A percentile compares a stretch with the other conserved stretches of the same genome.
Evolutionary conservation across 2,888 invertebrate genomes (phyloP).

Genomic region (Andrena bicolor): DNA sequence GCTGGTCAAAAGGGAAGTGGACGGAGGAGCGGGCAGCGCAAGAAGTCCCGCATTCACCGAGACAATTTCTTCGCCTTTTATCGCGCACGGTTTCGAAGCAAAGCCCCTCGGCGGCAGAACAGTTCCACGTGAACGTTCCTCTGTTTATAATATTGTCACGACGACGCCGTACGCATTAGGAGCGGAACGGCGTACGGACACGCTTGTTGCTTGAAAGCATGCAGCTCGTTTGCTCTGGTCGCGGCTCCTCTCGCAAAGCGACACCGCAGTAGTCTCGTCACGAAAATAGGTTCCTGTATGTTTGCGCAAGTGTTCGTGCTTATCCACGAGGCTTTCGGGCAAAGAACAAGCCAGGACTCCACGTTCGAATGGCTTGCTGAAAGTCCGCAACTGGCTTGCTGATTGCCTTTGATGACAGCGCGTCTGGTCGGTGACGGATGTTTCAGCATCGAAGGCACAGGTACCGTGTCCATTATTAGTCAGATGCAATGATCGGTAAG

Average conservation of each 20-base stretch:
- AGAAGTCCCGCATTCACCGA: constrained; percentile 32
- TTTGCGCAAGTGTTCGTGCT: constrained; percentile 25
- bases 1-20: not conserved
- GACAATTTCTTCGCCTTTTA: constrained; percentile 52
- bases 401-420: constrained; percentile 3
- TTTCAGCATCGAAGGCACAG: too few species aligned
- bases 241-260: not conserved
- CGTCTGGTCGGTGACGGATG: too few species aligned
- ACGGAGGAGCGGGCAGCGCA: not conserved
- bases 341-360: constrained; percentile 10
- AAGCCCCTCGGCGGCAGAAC: constrained; percentile 1
- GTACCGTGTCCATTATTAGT: too few species aligned
- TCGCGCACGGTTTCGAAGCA: constrained; percentile 13
- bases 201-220: constrained; percentile 18
- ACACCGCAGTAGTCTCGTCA: not conserved
- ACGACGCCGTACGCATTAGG: constrained; percentile 47
- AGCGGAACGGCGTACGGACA: constrained; percentile 8
- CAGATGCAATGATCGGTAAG: too few species aligned
- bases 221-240: constrained; percentile 18
- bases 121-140: constrained; percentile 5
- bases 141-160: constrained; percentile 51
- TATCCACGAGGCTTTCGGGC: not conserved
- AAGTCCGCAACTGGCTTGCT: not conserved
- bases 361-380: not conserved
- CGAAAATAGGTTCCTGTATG: constrained; percentile 35